A percentile compares a stretch with the other conserved stretches of the same genome.
Conservation (phyloP, 2,797 vertebrate genomes). For the Loriculus beryllinus region DNA sequence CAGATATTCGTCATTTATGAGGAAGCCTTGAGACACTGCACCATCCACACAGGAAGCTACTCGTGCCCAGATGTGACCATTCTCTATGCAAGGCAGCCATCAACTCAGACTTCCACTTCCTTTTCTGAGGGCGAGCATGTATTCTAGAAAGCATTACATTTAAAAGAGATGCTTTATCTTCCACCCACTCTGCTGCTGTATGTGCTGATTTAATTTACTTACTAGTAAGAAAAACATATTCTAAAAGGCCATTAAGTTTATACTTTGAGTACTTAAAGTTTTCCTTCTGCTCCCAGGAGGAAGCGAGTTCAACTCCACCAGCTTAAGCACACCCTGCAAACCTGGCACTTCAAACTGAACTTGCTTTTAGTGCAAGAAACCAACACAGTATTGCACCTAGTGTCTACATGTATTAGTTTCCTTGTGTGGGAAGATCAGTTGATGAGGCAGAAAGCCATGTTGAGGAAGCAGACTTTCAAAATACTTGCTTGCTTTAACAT, state of each 20-base stretch:
- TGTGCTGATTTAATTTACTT: background rate
- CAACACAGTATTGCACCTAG: background rate
- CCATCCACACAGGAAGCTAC: slow-evolving; percentile 11
- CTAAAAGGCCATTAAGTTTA: background rate
- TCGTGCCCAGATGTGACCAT: background rate
- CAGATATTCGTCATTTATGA: slow-evolving; percentile 12
- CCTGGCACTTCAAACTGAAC: background rate
- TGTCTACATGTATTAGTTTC: background rate
- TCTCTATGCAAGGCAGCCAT: background rate
- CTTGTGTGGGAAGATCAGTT: background rate
- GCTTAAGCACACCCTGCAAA: background rate
- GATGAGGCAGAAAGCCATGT: background rate
- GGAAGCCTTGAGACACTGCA: background rate
- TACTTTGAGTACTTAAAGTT: background rate
- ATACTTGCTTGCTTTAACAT: background rate
- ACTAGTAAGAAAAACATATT: background rate
- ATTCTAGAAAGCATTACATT: background rate
- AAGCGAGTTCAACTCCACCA: background rate
- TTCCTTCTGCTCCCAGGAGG: background rate
- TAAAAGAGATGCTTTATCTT: background rate
- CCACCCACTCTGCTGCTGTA: background rate
- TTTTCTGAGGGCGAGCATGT: background rate
- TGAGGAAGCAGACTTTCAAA: background rate
- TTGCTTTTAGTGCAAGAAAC: background rate
- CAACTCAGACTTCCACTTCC: background rate